Percentiles rank a stretch among this genome's conserved stretches.
Evolutionary conservation across 2,888 invertebrate species (phyloP).

Genomic region (Ormyrus nitidulus): DNA sequence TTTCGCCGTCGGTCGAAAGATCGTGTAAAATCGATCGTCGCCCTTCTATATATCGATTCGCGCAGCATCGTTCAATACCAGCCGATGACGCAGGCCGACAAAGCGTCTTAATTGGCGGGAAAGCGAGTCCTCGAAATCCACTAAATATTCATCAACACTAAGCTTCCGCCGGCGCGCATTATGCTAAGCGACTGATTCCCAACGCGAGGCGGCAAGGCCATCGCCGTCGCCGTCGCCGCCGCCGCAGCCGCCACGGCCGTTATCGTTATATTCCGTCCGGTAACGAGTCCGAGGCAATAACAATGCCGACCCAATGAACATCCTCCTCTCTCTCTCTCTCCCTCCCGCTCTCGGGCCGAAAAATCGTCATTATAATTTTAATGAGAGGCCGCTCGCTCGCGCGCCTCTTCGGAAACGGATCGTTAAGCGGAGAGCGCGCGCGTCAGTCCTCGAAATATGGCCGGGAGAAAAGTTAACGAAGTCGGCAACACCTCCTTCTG

Average conservation of each 20-base stretch:
- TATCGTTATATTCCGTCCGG: too few species aligned
- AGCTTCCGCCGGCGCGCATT: slow-evolving; percentile 14
- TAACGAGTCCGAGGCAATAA: slow-evolving; percentile 21
- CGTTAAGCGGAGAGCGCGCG: slow-evolving; percentile 26
- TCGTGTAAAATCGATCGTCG: too few species aligned
- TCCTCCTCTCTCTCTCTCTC: neutral
- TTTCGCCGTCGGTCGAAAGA: too few species aligned
- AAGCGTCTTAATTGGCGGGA: too few species aligned
- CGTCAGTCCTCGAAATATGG: slow-evolving; percentile 17
- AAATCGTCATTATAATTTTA: slow-evolving; percentile 44
- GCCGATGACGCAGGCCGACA: too few species aligned
- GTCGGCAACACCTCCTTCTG: slow-evolving; percentile 21
- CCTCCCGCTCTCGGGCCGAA: neutral
- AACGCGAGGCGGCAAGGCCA: slow-evolving; percentile 12
- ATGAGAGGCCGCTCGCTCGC: slow-evolving; percentile 5
- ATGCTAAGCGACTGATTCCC: slow-evolving; percentile 42
- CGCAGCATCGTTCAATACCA: neutral
- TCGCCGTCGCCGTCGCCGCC: too few species aligned
- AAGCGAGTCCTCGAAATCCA: neutral
- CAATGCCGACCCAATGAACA: slow-evolving; percentile 25
- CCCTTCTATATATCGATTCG: too few species aligned
- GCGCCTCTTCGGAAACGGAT: slow-evolving; percentile 31
- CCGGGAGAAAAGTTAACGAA: slow-evolving; percentile 22
- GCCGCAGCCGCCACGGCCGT: too few species aligned
- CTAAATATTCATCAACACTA: slow-evolving; percentile 33